Evolutionary conservation across 2,888 invertebrate species (phyloP).

Genomic region (Xestoiulus laeticollis): DNA sequence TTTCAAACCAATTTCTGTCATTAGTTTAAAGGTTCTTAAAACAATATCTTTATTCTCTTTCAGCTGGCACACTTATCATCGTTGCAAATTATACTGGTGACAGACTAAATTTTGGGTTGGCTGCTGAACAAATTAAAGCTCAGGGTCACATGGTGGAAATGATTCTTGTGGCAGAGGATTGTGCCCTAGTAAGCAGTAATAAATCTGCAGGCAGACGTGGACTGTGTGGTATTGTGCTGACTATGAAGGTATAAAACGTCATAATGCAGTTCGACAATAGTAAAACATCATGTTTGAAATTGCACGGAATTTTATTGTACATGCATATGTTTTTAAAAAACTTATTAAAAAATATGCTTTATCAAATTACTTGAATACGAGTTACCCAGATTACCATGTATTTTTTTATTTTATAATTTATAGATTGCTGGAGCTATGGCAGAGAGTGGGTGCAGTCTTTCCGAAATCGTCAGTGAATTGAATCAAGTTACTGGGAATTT

Average conservation of each 20-base stretch:
- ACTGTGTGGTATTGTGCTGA: conserved; percentile 69
- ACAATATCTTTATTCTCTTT: conserved; percentile 61
- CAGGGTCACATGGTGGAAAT: conserved; percentile 71
- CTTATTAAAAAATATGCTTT: not conserved
- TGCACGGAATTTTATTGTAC: too few relatives aligned
- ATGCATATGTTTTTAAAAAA: not conserved
- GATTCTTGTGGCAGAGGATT: conserved; percentile 76
- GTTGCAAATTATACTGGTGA: conserved; percentile 82
- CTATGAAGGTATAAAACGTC: conserved; percentile 65
- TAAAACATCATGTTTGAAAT: too few relatives aligned
- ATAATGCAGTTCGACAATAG: too few relatives aligned
- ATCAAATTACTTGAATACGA: not conserved
- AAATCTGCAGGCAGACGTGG: conserved; percentile 72
- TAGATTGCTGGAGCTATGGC: conserved; percentile 82
- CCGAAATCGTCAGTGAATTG: conserved; percentile 67
- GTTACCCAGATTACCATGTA: not conserved
- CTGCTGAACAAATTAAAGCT: conserved; percentile 76
- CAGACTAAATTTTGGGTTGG: conserved; percentile 82
- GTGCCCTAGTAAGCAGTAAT: conserved; percentile 67
- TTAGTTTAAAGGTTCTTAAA: not conserved
- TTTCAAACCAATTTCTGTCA: not conserved
- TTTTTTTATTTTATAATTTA: conserved; percentile 57
- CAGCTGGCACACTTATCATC: conserved; percentile 74
- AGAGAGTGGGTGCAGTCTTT: conserved; percentile 69
- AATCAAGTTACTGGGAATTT: conserved; percentile 61